Evolutionary conservation across 2,797 vertebrate species (phyloP).

Genomic region (Lutjanus argentimaculatus): DNA sequence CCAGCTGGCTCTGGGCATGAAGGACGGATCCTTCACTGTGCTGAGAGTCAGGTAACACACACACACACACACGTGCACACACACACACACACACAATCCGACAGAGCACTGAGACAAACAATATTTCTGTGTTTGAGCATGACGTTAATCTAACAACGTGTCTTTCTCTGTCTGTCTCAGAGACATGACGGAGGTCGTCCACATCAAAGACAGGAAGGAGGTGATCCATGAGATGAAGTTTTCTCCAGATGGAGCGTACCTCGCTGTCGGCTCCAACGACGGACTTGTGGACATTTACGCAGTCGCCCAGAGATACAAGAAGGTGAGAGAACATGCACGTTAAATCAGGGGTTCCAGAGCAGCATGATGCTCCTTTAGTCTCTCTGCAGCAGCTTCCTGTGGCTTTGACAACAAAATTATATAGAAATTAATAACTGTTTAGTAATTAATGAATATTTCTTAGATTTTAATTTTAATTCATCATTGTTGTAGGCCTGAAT

Average conservation of each 20-base stretch:
- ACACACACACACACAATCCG: not conserved
- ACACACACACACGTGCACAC: not conserved
- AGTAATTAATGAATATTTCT: too few species aligned
- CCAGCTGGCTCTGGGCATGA: slow-evolving; percentile 96
- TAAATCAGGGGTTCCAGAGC: too few species aligned
- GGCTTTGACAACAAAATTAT: too few species aligned
- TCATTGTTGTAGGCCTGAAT: too few species aligned
- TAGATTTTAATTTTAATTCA: too few species aligned
- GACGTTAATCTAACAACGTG: not conserved
- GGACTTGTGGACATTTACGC: slow-evolving; percentile 94
- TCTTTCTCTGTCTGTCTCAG: slow-evolving; percentile 71
- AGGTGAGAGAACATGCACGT: slow-evolving; percentile 49
- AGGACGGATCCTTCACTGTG: slow-evolving; percentile 97
- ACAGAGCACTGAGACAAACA: not conserved
- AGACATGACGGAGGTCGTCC: slow-evolving; percentile 98
- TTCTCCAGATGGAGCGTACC: slow-evolving; percentile 93
- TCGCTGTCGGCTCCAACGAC: slow-evolving; percentile 95
- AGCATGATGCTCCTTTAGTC: too few species aligned
- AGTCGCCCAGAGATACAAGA: slow-evolving; percentile 94
- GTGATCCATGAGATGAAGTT: slow-evolving; percentile 99
- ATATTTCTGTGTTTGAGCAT: too few species aligned
- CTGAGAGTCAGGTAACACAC: slow-evolving; percentile 89
- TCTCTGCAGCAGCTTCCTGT: too few species aligned
- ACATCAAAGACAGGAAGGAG: slow-evolving; percentile 97
- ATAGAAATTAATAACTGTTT: too few species aligned